These are phyloP conservation scores for Copidosoma floridanum DNA, from an alignment of 1,140 invertebrate genomes.

Conservation along the genomic window DNA sequence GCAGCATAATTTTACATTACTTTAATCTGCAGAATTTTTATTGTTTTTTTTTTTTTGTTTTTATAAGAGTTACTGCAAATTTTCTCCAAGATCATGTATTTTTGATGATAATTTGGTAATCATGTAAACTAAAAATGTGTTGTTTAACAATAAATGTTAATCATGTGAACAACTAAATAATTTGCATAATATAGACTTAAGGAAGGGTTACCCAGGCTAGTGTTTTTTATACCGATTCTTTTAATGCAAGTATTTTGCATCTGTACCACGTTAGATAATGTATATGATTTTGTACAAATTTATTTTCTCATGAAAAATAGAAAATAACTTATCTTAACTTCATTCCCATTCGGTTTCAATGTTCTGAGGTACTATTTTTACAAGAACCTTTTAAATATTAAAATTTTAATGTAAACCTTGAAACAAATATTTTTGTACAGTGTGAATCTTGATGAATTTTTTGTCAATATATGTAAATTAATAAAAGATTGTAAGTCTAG, in stretches of 20 bases:
- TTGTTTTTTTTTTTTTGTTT: slow-evolving; percentile 18
- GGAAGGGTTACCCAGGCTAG: neutral
- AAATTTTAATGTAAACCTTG: neutral
- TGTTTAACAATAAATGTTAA: slow-evolving; percentile 14
- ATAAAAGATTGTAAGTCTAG: neutral
- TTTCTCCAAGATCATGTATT: slow-evolving; percentile 15
- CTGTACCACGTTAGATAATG: slow-evolving; percentile 7
- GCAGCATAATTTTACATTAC: no score
- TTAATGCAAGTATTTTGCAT: slow-evolving; percentile 18
- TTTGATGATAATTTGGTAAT: no score
- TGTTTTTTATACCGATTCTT: slow-evolving; percentile 5
- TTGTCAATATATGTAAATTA: neutral
- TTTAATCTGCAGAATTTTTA: no score
- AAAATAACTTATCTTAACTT: neutral
- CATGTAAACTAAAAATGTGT: no score
- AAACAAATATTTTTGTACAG: slow-evolving; percentile 14
- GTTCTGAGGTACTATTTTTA: no score
- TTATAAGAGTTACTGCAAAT: slow-evolving; percentile 16
- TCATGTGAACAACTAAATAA: slow-evolving; percentile 2
- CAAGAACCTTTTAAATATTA: no score
- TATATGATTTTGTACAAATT: slow-evolving; percentile 1
- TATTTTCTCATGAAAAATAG: slow-evolving; percentile 9
- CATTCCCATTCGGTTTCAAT: no score
- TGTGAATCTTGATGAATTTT: slow-evolving; percentile 15
- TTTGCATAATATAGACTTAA: slow-evolving; percentile 15